Conservation (phyloP, 2,888 invertebrate species). For the Plutella xylostella region DNA sequence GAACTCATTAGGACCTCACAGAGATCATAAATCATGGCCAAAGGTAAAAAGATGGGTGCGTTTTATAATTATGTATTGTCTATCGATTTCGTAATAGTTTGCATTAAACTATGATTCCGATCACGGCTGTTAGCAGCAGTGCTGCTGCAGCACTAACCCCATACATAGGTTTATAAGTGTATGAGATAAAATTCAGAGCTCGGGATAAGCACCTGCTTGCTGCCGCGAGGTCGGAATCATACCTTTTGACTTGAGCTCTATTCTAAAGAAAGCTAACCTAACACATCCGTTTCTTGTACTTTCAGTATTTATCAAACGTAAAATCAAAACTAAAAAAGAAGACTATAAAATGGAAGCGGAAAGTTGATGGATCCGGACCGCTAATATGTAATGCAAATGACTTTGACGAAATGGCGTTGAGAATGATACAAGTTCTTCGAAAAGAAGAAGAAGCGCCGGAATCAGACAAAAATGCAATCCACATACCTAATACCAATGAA, state of each 20-base stretch:
- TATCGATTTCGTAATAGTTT: too few species aligned
- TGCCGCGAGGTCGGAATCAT: too few species aligned
- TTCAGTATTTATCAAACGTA: conserved; percentile 19
- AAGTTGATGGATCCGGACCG: conserved; percentile 17
- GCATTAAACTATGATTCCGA: too few species aligned
- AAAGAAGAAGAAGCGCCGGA: not conserved
- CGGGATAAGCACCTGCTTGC: too few species aligned
- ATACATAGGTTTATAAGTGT: too few species aligned
- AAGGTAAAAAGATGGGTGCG: conserved; percentile 12
- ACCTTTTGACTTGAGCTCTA: too few species aligned
- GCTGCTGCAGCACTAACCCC: too few species aligned
- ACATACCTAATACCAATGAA: not conserved
- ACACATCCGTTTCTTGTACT: too few species aligned
- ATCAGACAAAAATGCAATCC: not conserved
- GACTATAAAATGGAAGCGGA: conserved; percentile 20
- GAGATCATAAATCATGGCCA: conserved; percentile 16
- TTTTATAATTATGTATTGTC: not conserved
- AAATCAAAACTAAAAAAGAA: conserved; percentile 21
- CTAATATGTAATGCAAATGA: conserved; percentile 20
- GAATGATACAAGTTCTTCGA: conserved; percentile 20
- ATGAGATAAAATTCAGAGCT: too few species aligned
- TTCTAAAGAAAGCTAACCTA: too few species aligned
- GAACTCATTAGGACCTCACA: conserved; percentile 14
- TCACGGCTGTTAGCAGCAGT: too few species aligned
- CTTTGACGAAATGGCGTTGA: conserved; percentile 18